Conservation (phyloP, 2,113 vertebrate genomes). For the Myanophis thanlyinensis region DNA sequence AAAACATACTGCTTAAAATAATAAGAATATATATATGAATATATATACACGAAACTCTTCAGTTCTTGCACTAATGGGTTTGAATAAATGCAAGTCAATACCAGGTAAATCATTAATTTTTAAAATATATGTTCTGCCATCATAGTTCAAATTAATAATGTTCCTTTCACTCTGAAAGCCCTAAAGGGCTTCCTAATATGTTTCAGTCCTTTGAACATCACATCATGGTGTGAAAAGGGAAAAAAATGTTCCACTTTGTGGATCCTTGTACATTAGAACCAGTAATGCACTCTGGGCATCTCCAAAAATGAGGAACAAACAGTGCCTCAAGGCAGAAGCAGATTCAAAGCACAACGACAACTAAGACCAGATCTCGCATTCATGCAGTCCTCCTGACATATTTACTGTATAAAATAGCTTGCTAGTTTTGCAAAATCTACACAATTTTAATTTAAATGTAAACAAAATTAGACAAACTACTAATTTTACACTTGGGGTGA, state of each 20-base stretch:
- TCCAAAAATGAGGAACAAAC: slow-evolving; percentile 33
- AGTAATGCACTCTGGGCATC: slow-evolving; percentile 39
- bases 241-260: slow-evolving; percentile 17
- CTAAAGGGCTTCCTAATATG: slow-evolving; percentile 47
- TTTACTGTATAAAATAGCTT: slow-evolving; percentile 29
- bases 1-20: background rate
- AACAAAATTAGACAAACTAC: background rate
- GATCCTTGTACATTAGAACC: slow-evolving; percentile 44
- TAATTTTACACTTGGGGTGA: background rate
- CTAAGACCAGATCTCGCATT: slow-evolving; percentile 3
- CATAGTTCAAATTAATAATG: slow-evolving; percentile 51
- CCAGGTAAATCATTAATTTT: slow-evolving; percentile 42
- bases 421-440: background rate
- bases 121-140: slow-evolving; percentile 24
- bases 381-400: slow-evolving; percentile 22
- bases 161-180: slow-evolving; percentile 40
- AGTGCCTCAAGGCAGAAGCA: slow-evolving; percentile 13
- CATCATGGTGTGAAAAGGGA: slow-evolving; percentile 36
- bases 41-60: accelerated
- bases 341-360: background rate
- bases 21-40: background rate
- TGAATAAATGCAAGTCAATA: slow-evolving; percentile 21
- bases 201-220: slow-evolving; percentile 52
- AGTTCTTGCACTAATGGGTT: slow-evolving; percentile 26
- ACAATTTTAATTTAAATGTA: background rate